Percentiles rank a stretch among this genome's conserved stretches.
Evolutionary conservation across 2,888 invertebrate species (phyloP).

Genomic region (Dione vanillae): DNA sequence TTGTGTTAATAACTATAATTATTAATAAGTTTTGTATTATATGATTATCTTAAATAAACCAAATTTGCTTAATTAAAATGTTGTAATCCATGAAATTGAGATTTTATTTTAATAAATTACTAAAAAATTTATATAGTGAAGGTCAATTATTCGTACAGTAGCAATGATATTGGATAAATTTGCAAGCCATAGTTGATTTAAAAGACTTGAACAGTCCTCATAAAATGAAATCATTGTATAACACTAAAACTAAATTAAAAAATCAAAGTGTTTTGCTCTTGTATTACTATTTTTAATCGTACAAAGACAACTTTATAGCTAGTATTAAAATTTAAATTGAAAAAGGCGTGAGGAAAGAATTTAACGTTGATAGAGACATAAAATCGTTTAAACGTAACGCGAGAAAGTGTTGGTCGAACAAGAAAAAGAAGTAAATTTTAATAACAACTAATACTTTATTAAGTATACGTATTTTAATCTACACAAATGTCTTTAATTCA

Average conservation of each 20-base stretch:
- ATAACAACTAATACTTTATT: slow-evolving; percentile 70
- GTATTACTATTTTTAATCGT: slow-evolving; percentile 17
- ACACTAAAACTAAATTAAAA: slow-evolving; percentile 19
- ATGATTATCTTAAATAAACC: background rate
- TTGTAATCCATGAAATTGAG: background rate
- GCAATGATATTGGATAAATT: background rate
- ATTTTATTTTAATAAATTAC: background rate
- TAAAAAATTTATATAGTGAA: slow-evolving; percentile 1
- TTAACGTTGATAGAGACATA: slow-evolving; percentile 45
- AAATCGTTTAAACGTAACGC: slow-evolving; percentile 42
- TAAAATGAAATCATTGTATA: slow-evolving; percentile 6
- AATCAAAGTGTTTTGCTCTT: slow-evolving; percentile 21
- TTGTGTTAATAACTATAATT: slow-evolving; percentile 16
- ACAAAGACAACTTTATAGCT: slow-evolving; percentile 33
- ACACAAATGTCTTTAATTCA: slow-evolving; percentile 68
- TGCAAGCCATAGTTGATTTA: background rate
- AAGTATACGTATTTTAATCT: slow-evolving; percentile 73
- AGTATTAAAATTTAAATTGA: slow-evolving; percentile 44
- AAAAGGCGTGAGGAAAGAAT: slow-evolving; percentile 43
- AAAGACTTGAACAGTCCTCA: background rate
- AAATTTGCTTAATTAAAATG: slow-evolving; percentile 4
- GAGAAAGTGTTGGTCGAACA: slow-evolving; percentile 43
- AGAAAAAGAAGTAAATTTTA: slow-evolving; percentile 66
- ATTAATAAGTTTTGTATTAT: background rate
- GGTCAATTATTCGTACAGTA: background rate